phyloP scores from a whole-genome alignment of 2,113 vertebrate species.

The Pimephales promelas region DNA sequence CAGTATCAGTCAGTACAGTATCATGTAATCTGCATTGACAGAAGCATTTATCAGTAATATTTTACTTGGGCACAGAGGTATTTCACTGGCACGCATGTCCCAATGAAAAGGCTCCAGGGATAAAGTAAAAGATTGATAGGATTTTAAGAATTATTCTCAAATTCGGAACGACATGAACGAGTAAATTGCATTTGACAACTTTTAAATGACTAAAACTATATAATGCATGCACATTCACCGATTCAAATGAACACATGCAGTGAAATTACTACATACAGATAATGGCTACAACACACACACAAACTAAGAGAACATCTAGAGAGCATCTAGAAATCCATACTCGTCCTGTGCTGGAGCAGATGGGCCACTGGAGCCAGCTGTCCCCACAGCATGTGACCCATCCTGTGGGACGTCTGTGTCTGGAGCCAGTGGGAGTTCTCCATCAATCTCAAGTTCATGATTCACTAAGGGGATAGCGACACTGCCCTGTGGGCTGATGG shows the following conservation, averaged over 20 bases:
- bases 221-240: not conserved
- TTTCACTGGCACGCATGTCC: too few relatives aligned
- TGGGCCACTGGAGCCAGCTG: conserved; percentile 78
- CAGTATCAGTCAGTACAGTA: too few relatives aligned
- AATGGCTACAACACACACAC: conserved; percentile 52
- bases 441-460: conserved; percentile 90
- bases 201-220: not conserved
- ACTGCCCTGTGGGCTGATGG: conserved; percentile 79
- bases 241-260: not conserved
- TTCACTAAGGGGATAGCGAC: conserved; percentile 80
- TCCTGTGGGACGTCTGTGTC: conserved; percentile 91
- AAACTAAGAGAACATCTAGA: conserved; percentile 56
- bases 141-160: not conserved
- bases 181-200: too few relatives aligned
- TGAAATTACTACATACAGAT: not conserved
- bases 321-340: conserved; percentile 84
- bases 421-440: conserved; percentile 89
- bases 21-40: too few relatives aligned
- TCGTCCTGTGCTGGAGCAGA: conserved; percentile 89
- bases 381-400: conserved; percentile 89
- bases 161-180: not conserved
- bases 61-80: too few relatives aligned
- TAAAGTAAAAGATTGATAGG: too few relatives aligned
- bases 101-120: too few relatives aligned
- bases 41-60: too few relatives aligned